Percentiles rank a stretch among this genome's conserved stretches.
Evolutionary conservation across 2,113 vertebrate species (phyloP).

Genomic region (Asarcornis scutulata): DNA sequence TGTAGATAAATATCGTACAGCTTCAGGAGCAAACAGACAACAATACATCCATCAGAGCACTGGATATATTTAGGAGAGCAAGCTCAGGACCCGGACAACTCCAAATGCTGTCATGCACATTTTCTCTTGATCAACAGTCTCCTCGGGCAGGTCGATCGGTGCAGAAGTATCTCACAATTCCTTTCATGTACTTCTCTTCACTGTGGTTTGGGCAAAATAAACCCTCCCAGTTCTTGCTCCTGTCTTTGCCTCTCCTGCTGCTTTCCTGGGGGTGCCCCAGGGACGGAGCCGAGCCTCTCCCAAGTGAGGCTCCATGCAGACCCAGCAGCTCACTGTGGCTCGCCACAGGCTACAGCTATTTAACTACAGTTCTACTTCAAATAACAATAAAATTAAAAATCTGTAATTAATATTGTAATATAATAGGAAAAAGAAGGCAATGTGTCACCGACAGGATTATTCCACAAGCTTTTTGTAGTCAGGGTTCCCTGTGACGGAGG

Average conservation of each 20-base stretch:
- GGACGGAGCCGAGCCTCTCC: not conserved
- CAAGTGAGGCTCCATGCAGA: rapidly evolving
- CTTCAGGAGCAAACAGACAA: not conserved
- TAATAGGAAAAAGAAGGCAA: not conserved
- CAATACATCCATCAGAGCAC: rapidly evolving
- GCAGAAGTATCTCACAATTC: not conserved
- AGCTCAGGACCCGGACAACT: not conserved
- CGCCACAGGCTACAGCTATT: not conserved
- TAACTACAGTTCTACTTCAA: not conserved
- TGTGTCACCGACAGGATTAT: rapidly evolving
- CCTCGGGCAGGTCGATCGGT: not conserved
- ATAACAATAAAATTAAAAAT: not conserved
- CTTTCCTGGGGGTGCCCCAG: not conserved
- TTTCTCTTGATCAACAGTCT: not conserved
- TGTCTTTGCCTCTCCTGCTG: not conserved
- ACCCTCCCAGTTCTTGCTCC: not conserved
- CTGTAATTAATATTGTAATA: not conserved
- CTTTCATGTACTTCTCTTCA: not conserved
- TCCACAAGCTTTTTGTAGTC: not conserved
- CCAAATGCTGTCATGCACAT: rapidly evolving
- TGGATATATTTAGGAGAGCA: not conserved
- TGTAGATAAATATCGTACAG: not conserved
- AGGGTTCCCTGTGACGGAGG: not conserved
- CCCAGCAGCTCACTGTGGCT: not conserved
- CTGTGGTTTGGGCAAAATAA: not conserved